Base-by-base conservation (phyloP, 1,140 invertebrate genomes). In the Trialeurodes vaporariorum region DNA sequence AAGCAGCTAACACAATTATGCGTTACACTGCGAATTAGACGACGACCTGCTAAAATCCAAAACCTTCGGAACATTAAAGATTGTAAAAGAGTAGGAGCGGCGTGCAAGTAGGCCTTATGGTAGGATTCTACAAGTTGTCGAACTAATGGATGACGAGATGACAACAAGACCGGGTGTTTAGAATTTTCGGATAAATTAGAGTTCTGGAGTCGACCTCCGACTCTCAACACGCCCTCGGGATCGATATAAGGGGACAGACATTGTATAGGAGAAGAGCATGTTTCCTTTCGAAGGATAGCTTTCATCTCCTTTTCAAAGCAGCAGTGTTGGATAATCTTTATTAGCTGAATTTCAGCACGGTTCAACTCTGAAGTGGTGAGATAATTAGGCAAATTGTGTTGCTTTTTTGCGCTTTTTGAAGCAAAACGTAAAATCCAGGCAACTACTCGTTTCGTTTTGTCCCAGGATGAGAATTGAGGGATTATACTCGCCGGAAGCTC, bases 141-240 rank as follows among this genome's bases (percentile, higher is more conserved):
- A 0, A 72, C 67, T 1, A 76, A 24, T 2, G 64, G 63, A 23
- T 69, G 65, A 11, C 66, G n/a, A 34, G 64, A 64, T 26, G 77
- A 74, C 1, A 81, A 71, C 25, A 82, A 72, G 0, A 79, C 72
- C 1, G 79, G 80, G 72, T 81, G 76, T 64, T 79, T 80, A 34
- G 71, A 71, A 0, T 75, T 66, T 65, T 71, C 64, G 1, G 69
- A 34, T 1, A 81, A 25, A 23, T 71, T 65, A 9, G 76, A 64
- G 34, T 75, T 61, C 1, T 67, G 11, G 5, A 79, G 64, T 59
- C 77, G 67, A 9, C 79, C 77, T 9, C 79, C 77, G 11, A 80
- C 78, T 58, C 77, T 69, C 0, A 80, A 2, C 26, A 72, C 73
- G 12, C 62, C 68, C 0, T 49, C 21, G 0, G n/a, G 25, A 68